Conservation (phyloP, 2,113 vertebrate genomes). For the Podarcis cretensis region DNA sequence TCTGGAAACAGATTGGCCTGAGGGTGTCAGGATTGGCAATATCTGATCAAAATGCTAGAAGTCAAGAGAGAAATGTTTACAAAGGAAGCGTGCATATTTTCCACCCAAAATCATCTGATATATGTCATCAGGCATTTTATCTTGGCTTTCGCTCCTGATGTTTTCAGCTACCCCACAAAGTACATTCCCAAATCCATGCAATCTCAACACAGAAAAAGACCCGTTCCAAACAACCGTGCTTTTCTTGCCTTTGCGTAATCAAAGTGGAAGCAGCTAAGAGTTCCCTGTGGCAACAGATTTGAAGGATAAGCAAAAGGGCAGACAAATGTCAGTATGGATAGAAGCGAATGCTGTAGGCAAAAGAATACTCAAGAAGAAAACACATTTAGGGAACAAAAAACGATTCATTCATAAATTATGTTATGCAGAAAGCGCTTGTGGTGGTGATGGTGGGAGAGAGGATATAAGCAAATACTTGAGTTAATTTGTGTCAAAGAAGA, state of each 20-base stretch:
- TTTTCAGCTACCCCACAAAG: background rate
- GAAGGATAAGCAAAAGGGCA: slow-evolving; percentile 17
- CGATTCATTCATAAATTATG: slow-evolving; percentile 19
- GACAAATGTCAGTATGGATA: slow-evolving; percentile 2
- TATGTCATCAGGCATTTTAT: background rate
- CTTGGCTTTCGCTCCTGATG: background rate
- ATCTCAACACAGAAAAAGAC: background rate
- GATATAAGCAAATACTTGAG: background rate
- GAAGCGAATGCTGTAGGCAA: background rate
- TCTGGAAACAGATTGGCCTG: background rate
- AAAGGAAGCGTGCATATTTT: background rate
- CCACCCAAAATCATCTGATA: background rate
- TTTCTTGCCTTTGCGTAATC: slow-evolving; percentile 4
- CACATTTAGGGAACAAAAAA: background rate
- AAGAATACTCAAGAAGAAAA: background rate
- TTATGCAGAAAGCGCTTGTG: background rate
- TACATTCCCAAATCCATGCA: slow-evolving; percentile 16
- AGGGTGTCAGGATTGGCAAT: too few species aligned
- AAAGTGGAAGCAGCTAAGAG: slow-evolving; percentile 8
- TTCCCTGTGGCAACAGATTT: background rate
- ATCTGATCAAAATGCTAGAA: background rate
- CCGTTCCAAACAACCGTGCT: background rate
- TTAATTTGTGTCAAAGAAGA: background rate
- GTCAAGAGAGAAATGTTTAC: background rate
- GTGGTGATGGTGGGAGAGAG: background rate